These are phyloP conservation scores for Natator depressus DNA, from an alignment of 2,113 vertebrate genomes.

Conservation along the genomic window DNA sequence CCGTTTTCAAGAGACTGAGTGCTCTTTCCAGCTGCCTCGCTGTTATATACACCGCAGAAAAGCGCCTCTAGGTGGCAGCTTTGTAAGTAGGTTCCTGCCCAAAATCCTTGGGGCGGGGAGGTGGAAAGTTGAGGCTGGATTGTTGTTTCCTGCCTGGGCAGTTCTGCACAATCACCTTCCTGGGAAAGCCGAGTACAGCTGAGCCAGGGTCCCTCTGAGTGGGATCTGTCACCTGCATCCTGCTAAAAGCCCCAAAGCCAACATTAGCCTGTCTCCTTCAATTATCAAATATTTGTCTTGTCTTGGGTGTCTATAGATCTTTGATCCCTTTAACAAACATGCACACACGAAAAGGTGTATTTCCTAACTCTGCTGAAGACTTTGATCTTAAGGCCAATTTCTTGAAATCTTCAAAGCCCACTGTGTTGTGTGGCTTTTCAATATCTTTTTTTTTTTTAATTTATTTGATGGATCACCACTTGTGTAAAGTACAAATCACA, in stretches of 20 bases:
- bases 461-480: background rate
- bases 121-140: background rate
- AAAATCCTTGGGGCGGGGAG: background rate
- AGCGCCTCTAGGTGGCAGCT: slow-evolving; percentile 71
- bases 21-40: background rate
- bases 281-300: slow-evolving; percentile 13
- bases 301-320: slow-evolving; percentile 19
- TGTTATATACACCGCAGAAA: slow-evolving; percentile 52
- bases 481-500: background rate
- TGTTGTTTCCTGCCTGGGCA: background rate
- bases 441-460: background rate
- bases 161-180: background rate
- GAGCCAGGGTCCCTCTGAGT: background rate
- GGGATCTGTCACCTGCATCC: background rate
- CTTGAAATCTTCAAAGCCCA: too few relatives aligned
- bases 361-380: background rate
- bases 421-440: background rate
- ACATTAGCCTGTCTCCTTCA: background rate
- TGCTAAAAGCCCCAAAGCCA: background rate
- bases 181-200: background rate
- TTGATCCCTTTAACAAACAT: background rate
- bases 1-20: background rate
- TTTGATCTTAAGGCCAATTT: background rate
- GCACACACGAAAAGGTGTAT: background rate
- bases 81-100: background rate